Evolutionary conservation across 2,113 vertebrate genomes (phyloP), one percentile per base, ranked within the genome.

Genomic region (Balaeniceps rex): DNA sequence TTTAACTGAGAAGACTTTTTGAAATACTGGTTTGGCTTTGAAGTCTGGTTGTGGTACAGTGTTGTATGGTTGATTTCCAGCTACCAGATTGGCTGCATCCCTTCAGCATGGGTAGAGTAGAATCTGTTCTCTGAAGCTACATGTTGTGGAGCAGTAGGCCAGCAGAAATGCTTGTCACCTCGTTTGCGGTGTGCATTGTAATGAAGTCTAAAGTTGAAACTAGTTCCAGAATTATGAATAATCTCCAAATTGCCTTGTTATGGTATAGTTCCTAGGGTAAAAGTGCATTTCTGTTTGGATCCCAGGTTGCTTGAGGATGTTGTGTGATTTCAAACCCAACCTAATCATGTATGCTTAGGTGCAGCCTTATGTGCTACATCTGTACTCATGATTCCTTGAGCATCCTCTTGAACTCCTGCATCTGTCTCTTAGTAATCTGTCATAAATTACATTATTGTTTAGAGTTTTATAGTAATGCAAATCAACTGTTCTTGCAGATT

Each of bases 181-280:
- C 76, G 31, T 25, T 40, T 61, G 52, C 0, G 0, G n/a, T 36
- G 70, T 44, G 54, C 22, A 2, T 34, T 6, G 0, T 10, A 14
- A 11, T 74, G 38, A 81, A 85, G 69, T 64, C 52, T 55, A 9
- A 91, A 78, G 81, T 55, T 57, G 28, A 88, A 87, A 58, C 19
- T 46, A 61, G 28, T 80, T 81, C 47, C 54, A 29, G 38, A 49
- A 79, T 19, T 55, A 29, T 51, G 58, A 93, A 64, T 77, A 68
- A 88, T 57, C 51, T 88, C 44, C 42, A 58, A 3, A 28, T 60
- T n/a, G 23, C 46, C 38, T 69, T 70, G 25, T 33, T 70, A 51
- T 4, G 5, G 5, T 16, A 1, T 34, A 44, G 71, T 86, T 90
- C 46, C 15, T 77, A 65, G 54, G 34, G 57, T 93, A 36, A 94